Conservation (phyloP, 2,113 vertebrate species). For the Phrynosoma blainvillii region DNA sequence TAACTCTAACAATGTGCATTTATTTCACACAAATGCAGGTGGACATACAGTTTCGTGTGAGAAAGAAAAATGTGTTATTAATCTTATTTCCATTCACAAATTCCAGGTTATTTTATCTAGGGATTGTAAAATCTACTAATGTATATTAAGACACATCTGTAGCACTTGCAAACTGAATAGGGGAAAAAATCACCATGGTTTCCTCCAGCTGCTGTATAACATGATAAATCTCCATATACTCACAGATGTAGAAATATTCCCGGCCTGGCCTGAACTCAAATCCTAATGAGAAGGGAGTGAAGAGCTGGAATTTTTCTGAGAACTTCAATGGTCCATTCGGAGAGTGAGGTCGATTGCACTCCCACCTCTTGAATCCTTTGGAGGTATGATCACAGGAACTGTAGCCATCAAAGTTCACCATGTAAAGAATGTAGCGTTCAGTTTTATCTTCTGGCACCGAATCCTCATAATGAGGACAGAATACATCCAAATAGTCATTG, state of each 20-base stretch:
- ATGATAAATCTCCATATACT: slow-evolving; percentile 77
- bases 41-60: slow-evolving; percentile 58
- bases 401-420: slow-evolving; percentile 99
- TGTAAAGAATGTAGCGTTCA: slow-evolving; percentile 96
- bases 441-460: slow-evolving; percentile 92
- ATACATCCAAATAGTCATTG: slow-evolving; percentile 98
- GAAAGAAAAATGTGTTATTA: slow-evolving; percentile 59
- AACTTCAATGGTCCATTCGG: slow-evolving; percentile 97
- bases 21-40: slow-evolving; percentile 64
- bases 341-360: slow-evolving; percentile 96
- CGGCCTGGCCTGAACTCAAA: slow-evolving; percentile 98
- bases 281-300: slow-evolving; percentile 98
- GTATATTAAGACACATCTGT: slow-evolving; percentile 54
- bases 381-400: slow-evolving; percentile 96
- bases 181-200: slow-evolving; percentile 55
- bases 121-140: slow-evolving; percentile 37
- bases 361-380: slow-evolving; percentile 99
- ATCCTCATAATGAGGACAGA: slow-evolving; percentile 97
- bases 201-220: slow-evolving; percentile 46
- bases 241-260: slow-evolving; percentile 99
- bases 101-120: slow-evolving; percentile 61
- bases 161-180: slow-evolving; percentile 25
- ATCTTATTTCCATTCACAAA: slow-evolving; percentile 67
- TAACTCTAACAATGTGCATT: slow-evolving; percentile 63
- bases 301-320: slow-evolving; percentile 99